Evolutionary conservation across 2,797 vertebrate genomes (phyloP).

Genomic region (Helicolenus hilgendorfi): DNA sequence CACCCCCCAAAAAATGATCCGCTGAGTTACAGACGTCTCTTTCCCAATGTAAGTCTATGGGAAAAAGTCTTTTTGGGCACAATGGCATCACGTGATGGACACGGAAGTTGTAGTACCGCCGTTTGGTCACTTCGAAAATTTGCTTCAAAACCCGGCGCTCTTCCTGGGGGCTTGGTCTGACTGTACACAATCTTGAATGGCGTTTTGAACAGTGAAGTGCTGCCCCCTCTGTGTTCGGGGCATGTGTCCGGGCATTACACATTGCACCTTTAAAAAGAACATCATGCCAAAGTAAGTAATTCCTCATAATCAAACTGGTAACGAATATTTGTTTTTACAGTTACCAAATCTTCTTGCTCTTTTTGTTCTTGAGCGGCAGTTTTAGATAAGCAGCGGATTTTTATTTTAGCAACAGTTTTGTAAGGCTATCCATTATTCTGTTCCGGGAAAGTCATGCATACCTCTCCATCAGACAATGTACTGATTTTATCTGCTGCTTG

Average conservation of each 20-base stretch:
- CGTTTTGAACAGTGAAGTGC: neutral
- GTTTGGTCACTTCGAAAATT: too few species aligned
- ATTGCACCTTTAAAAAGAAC: neutral
- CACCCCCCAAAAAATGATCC: too few species aligned
- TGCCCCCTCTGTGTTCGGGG: neutral
- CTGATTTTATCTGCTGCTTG: constrained; percentile 79
- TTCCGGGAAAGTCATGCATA: constrained; percentile 55
- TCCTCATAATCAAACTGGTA: neutral
- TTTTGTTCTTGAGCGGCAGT: constrained; percentile 3
- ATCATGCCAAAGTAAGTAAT: neutral
- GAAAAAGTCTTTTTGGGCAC: too few species aligned
- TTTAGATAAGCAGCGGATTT: constrained; percentile 1
- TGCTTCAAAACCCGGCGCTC: too few species aligned
- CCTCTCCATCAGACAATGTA: constrained; percentile 60
- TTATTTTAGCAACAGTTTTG: constrained; percentile 53
- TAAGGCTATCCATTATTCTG: constrained; percentile 34
- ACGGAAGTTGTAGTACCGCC: too few species aligned
- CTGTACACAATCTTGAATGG: neutral
- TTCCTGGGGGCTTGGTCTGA: too few species aligned
- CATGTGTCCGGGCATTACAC: neutral
- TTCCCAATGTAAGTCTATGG: too few species aligned
- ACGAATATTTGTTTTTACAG: neutral
- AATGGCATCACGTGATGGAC: too few species aligned
- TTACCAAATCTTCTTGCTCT: neutral
- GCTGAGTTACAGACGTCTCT: too few species aligned